These are phyloP conservation scores for Grantiella picta DNA, from an alignment of 2,113 vertebrate species.

Conservation along the genomic window DNA sequence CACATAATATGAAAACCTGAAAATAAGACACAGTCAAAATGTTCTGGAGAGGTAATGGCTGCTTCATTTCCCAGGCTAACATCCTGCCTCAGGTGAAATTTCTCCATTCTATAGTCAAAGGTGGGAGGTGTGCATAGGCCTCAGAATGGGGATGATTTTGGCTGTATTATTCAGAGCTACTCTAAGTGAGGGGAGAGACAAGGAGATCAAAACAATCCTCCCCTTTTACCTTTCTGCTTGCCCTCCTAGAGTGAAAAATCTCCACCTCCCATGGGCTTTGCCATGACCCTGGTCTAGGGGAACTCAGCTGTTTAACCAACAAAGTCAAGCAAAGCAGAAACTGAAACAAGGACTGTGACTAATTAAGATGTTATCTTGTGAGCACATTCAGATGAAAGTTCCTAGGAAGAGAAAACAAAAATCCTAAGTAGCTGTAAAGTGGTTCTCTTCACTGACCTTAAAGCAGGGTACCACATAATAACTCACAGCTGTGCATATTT, in stretches of 20 bases:
- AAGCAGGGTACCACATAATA: neutral
- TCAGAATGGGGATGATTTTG: neutral
- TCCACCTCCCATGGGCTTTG: neutral
- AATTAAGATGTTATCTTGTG: constrained; percentile 4
- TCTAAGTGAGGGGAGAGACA: neutral
- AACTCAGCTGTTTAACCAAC: neutral
- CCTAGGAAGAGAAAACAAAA: neutral
- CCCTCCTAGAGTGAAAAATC: neutral
- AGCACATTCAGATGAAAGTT: neutral
- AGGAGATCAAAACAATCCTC: neutral
- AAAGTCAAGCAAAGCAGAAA: neutral
- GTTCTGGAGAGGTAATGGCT: neutral
- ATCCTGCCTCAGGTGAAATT: neutral
- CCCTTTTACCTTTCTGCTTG: neutral
- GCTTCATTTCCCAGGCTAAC: neutral
- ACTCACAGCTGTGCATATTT: neutral
- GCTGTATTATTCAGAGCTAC: neutral
- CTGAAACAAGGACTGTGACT: neutral
- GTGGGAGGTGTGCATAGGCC: neutral
- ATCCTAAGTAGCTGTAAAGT: neutral
- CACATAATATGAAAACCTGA: neutral
- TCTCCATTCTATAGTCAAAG: neutral
- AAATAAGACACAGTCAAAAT: neutral
- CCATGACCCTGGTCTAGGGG: neutral
- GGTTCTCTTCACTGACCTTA: neutral